These are phyloP conservation scores for Drosophila suboccidentalis DNA, from an alignment of 2,888 invertebrate species.

Conservation along the genomic window DNA sequence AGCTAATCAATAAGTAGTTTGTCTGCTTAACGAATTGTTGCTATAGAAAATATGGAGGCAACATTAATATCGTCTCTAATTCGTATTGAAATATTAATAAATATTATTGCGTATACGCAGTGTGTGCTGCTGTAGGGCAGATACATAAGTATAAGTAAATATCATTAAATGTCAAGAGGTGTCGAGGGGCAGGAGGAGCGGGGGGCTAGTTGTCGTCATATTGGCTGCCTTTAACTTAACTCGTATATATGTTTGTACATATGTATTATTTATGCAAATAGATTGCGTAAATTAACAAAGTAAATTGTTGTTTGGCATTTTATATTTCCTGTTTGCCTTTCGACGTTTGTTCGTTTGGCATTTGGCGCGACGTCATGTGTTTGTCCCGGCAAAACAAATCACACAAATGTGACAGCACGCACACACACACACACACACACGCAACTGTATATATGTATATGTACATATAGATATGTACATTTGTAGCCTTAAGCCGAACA, in stretches of 20 bases:
- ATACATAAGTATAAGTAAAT: conserved; percentile 8
- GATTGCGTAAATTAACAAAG: conserved; percentile 72
- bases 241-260: conserved; percentile 7
- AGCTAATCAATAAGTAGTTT: conserved; percentile 33
- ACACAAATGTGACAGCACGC: conserved; percentile 63
- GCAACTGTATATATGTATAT: too few relatives aligned
- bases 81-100: conserved; percentile 40
- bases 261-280: conserved; percentile 75
- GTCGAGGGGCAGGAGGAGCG: neutral
- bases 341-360: conserved; percentile 18
- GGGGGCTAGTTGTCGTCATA: conserved; percentile 8
- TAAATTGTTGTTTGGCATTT: conserved; percentile 70
- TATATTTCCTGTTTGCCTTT: conserved; percentile 61
- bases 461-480: neutral
- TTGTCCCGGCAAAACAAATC: conserved; percentile 74
- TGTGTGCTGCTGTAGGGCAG: neutral
- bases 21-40: conserved; percentile 1
- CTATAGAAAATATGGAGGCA: conserved; percentile 10
- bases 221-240: conserved; percentile 23
- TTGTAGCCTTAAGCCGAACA: conserved; percentile 57
- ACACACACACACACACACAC: conserved; percentile 11
- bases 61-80: conserved; percentile 17
- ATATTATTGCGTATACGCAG: conserved; percentile 46
- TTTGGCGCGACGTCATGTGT: conserved; percentile 59
- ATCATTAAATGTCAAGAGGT: conserved; percentile 26